Percentiles rank a stretch among this genome's conserved stretches.
Conservation (phyloP, 1,140 invertebrate genomes). For the Drosophila eugracilis region DNA sequence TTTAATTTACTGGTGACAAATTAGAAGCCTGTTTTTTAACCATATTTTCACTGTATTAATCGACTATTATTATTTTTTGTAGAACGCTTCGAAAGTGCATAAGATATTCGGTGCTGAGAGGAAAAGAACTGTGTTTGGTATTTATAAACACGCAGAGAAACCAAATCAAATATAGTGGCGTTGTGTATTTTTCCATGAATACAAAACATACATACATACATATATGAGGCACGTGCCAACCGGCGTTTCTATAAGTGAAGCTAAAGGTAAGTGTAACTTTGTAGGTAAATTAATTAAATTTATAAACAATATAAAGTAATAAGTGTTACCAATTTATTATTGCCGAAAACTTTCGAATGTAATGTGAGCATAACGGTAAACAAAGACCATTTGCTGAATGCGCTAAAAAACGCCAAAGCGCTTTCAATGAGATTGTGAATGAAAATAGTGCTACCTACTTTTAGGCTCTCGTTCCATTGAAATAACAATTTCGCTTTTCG, state of each 20-base stretch:
- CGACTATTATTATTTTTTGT: too few relatives aligned
- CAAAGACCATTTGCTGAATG: neutral
- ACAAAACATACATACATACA: neutral
- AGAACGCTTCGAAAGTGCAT: neutral
- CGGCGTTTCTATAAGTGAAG: neutral
- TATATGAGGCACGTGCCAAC: slow-evolving; percentile 4
- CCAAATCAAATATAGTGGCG: slow-evolving; percentile 6
- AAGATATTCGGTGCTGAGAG: neutral
- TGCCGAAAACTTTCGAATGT: too few relatives aligned
- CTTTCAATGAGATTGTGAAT: neutral
- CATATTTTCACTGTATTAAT: too few relatives aligned
- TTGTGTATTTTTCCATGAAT: slow-evolving; percentile 20
- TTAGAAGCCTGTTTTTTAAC: too few relatives aligned
- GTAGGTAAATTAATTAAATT: too few relatives aligned
- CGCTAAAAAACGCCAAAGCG: slow-evolving; percentile 17
- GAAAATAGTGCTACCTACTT: slow-evolving; percentile 12
- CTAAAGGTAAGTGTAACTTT: too few relatives aligned
- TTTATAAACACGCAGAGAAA: slow-evolving; percentile 23
- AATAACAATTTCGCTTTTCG: slow-evolving; percentile 27
- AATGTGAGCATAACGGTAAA: slow-evolving; percentile 6
- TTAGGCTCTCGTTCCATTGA: slow-evolving; percentile 5
- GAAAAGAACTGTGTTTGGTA: slow-evolving; percentile 4
- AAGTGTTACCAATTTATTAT: too few relatives aligned
- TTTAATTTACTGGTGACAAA: too few relatives aligned
- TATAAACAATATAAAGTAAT: too few relatives aligned